Evolutionary conservation across 2,888 invertebrate species (phyloP).

Genomic region (Anoplius nigerrimus): DNA sequence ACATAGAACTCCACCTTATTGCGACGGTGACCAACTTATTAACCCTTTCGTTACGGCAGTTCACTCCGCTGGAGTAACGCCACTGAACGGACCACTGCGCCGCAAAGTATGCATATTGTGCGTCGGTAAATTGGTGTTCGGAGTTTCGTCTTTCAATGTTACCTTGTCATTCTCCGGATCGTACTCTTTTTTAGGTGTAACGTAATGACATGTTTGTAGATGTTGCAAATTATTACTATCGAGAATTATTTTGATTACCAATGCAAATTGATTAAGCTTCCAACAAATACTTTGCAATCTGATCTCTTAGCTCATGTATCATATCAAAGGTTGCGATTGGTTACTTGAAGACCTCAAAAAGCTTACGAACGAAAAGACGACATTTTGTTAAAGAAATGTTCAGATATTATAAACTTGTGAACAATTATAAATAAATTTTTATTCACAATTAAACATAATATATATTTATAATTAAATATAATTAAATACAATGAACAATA

Average conservation of each 20-base stretch:
- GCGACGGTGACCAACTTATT: not conserved
- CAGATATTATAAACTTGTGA: too few relatives aligned
- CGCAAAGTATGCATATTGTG: conserved; percentile 27
- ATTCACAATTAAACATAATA: too few relatives aligned
- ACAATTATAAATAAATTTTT: too few relatives aligned
- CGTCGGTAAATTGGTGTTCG: conserved; percentile 27
- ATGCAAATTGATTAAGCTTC: conserved; percentile 23
- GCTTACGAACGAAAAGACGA: too few relatives aligned
- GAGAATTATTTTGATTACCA: conserved; percentile 23
- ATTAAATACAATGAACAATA: too few relatives aligned
- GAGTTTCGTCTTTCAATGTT: conserved; percentile 18
- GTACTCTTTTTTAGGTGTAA: conserved; percentile 23
- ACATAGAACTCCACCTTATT: too few relatives aligned
- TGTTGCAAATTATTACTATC: conserved; percentile 17
- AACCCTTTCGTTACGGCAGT: conserved; percentile 28
- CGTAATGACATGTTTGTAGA: conserved; percentile 16
- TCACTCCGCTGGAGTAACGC: conserved; percentile 21
- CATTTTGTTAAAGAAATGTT: too few relatives aligned
- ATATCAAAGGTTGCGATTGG: conserved; percentile 24
- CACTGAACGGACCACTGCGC: conserved; percentile 17
- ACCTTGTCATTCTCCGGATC: conserved; percentile 20
- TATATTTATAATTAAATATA: too few relatives aligned
- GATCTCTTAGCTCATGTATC: conserved; percentile 25
- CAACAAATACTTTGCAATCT: conserved; percentile 25
- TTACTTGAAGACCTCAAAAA: conserved; percentile 25